A percentile compares a stretch with the other conserved stretches of the same genome.
Evolutionary conservation across 2,113 vertebrate species (phyloP).

Genomic region (Cephalopholis sonnerati): DNA sequence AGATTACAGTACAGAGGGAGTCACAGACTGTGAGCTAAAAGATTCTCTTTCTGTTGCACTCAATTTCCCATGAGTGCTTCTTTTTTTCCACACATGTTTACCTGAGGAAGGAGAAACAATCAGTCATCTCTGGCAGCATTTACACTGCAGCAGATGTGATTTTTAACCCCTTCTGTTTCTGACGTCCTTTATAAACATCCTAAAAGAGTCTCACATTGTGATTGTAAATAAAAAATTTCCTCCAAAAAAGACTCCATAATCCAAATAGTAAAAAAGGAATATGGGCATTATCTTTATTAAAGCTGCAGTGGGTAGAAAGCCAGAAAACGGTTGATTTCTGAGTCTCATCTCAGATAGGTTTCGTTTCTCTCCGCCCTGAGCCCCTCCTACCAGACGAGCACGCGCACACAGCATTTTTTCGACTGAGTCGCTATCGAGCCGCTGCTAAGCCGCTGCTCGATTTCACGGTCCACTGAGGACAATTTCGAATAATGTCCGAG

Average conservation of each 20-base stretch:
- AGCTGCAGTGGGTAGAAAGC: too few relatives aligned
- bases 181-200: not conserved
- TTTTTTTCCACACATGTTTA: not conserved
- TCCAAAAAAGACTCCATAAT: not conserved
- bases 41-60: not conserved
- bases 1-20: not conserved
- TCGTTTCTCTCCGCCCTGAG: too few relatives aligned
- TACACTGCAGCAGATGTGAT: not conserved
- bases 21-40: not conserved
- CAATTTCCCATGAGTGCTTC: not conserved
- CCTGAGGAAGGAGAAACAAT: not conserved
- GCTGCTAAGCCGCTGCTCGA: too few relatives aligned
- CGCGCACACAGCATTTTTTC: too few relatives aligned
- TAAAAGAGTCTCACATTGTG: not conserved
- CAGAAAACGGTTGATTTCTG: too few relatives aligned
- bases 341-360: too few relatives aligned
- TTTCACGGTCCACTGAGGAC: too few relatives aligned
- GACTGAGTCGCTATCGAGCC: too few relatives aligned
- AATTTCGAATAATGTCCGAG: too few relatives aligned
- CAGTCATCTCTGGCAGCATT: not conserved
- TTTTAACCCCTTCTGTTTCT: too few relatives aligned
- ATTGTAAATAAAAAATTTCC: not conserved
- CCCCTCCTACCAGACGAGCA: too few relatives aligned
- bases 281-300: not conserved
- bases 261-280: not conserved